Evolutionary conservation across 2,888 invertebrate genomes (phyloP), one percentile per base, ranked within the genome.

Genomic region (Monopis laevigella): DNA sequence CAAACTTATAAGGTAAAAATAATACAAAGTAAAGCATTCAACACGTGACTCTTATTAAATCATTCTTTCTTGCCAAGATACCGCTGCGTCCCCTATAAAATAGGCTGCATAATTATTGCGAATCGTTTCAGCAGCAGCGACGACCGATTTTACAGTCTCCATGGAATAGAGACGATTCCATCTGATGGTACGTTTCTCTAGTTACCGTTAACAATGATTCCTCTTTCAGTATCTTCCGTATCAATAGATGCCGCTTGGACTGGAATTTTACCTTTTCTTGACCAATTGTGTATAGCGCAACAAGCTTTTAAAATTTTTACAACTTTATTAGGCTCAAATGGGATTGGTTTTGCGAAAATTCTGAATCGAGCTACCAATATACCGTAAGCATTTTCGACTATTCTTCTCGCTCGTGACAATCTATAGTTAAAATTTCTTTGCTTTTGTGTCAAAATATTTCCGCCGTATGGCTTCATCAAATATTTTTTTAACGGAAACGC

Each of bases 391-490:
- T 43, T 45, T 45, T 45, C 45, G 14, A 43, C 38, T 26, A 44
- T 43, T 39, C 45, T 35, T 32, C 46, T 38, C 14, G 47, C 47
- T 18, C 47, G 38, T 8, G 45, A 44, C 18, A 43, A 16, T 7
- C 49, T 40, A 39, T 46, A 46, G 21, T 49, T 47, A 18, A 28
- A 49, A 16, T 44, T 42, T 41, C 35, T 43, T 42, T 46, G 40
- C 10, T 32, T 29, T 19, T 41, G 12, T 34, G 39, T 39, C 29
- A 42, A 41, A 16, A n/a, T 26, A 32, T 19, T 32, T 39, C 19
- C 18, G 24, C 32, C 27, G 39, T 44, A 40, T 12, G 43, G 43
- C 34, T 36, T 40, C 35, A 43, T 3, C 5, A 32, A 18, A 26
- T 43, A 12, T 26, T 11, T 1, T 16, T 17, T 28, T 27, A 39